Percentiles rank a stretch among this genome's conserved stretches.
These are phyloP conservation scores for Cichladusa arquata DNA, from an alignment of 2,113 vertebrate genomes.

Conservation along the genomic window DNA sequence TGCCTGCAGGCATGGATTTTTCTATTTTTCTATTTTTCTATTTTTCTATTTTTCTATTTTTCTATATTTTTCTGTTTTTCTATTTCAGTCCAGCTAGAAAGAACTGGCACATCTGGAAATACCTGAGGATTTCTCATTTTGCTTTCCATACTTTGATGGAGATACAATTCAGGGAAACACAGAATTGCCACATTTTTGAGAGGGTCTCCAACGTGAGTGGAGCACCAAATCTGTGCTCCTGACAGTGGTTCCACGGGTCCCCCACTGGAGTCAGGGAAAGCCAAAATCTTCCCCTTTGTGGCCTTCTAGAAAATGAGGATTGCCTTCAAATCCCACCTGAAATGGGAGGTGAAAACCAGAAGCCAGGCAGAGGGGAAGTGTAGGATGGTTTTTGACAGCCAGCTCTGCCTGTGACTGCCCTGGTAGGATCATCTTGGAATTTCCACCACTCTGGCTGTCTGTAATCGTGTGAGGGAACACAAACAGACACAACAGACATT, in stretches of 20 bases:
- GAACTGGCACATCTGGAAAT: background rate
- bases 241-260: background rate
- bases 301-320: background rate
- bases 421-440: background rate
- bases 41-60: too few relatives aligned
- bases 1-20: background rate
- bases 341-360: background rate
- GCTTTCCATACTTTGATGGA: background rate
- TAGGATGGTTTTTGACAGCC: background rate
- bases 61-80: too few relatives aligned
- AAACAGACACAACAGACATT: background rate
- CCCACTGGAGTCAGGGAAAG: background rate
- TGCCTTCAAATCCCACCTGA: background rate
- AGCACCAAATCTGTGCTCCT: background rate
- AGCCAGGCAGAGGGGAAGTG: background rate
- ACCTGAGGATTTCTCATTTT: background rate
- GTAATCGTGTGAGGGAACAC: background rate
- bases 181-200: background rate
- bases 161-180: background rate
- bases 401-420: background rate
- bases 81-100: background rate
- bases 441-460: background rate
- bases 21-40: too few relatives aligned
- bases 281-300: background rate
- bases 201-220: background rate